Base-by-base conservation (phyloP, 2,797 vertebrate species). In the Phaenicophaeus curvirostris region DNA sequence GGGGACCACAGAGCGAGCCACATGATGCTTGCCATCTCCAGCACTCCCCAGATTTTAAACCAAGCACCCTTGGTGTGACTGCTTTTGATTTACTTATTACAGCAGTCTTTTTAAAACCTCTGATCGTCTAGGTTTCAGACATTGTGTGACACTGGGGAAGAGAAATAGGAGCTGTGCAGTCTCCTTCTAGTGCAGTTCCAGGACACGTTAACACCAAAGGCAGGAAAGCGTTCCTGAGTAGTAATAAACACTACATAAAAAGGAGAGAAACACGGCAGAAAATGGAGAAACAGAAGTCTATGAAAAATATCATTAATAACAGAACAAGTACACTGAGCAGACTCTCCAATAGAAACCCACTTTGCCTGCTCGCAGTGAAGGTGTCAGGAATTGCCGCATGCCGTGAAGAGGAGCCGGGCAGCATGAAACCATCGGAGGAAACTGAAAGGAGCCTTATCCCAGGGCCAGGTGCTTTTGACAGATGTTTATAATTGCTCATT, bases 251-350 rank as follows among this genome's bases (percentile, higher is more conserved):
- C 65, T 90, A 69, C 62, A 80, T 24, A 48, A 78, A 85, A 71
- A 62, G 27, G 68, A 51, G 54, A 63, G 23, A 75, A 91, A 59
- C 8, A 28, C 33, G 51, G 35, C 78, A 67, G 84, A 79, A 73
- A 84, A 48, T 1, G 17, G 48, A 81, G 74, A 69, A 86, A 78
- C 73, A 87, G 67, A 91, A 82, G 35, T 61, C 63, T 82, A 74
- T 61, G 66, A 59, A 88, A 96, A 93, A 82, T 65, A 50, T 25
- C 28, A 71, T 88, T 74, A 95, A 90, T 85, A 90, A 93, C 86
- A 79, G 57, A 88, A 87, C 53, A 93, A 93, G 91, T 57, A 51
- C 74, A 58, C 57, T 51, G 39, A 93, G 68, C 53, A 80, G 75
- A 48, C 54, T 79, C 59, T 87, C 59, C 81, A 69, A 57, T 62